A percentile compares a stretch with the other conserved stretches of the same genome.
Evolutionary conservation across 1,140 invertebrate genomes (phyloP).

Genomic region (Helicoverpa armigera): DNA sequence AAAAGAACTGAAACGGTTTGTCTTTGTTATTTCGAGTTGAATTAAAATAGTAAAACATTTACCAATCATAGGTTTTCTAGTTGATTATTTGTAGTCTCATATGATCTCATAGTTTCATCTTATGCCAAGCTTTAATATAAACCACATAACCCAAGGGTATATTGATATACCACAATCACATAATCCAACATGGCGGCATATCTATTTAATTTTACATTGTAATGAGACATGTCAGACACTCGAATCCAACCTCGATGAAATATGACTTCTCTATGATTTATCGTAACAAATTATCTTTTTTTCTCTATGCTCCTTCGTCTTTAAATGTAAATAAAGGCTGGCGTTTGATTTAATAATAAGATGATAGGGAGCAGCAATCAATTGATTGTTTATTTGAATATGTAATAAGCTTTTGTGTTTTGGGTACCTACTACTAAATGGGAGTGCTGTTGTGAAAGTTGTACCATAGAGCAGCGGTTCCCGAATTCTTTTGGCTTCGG

Average conservation of each 20-base stretch:
- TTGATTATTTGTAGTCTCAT: too few relatives aligned
- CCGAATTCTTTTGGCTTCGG: too few relatives aligned
- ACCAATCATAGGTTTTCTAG: too few relatives aligned
- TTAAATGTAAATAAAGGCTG: constrained; percentile 75
- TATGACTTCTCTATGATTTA: constrained; percentile 72
- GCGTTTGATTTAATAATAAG: constrained; percentile 73
- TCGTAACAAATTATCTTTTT: constrained; percentile 76
- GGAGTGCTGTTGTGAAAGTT: not conserved
- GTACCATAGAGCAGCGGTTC: not conserved
- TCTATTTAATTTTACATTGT: constrained; percentile 64
- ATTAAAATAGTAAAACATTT: too few relatives aligned
- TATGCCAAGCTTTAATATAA: not conserved
- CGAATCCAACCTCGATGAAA: constrained; percentile 66
- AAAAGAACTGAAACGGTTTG: too few relatives aligned
- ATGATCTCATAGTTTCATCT: not conserved
- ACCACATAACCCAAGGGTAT: not conserved
- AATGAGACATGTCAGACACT: constrained; percentile 64
- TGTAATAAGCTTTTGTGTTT: constrained; percentile 41
- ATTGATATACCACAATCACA: not conserved
- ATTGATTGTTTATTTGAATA: constrained; percentile 62
- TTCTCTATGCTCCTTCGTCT: constrained; percentile 60
- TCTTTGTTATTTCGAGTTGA: too few relatives aligned
- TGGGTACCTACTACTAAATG: not conserved
- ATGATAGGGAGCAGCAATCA: constrained; percentile 53
- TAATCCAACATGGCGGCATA: constrained; percentile 55